Evolutionary conservation across 2,113 vertebrate genomes (phyloP), one percentile per base, ranked within the genome.

Genomic region (Lampris incognitus): DNA sequence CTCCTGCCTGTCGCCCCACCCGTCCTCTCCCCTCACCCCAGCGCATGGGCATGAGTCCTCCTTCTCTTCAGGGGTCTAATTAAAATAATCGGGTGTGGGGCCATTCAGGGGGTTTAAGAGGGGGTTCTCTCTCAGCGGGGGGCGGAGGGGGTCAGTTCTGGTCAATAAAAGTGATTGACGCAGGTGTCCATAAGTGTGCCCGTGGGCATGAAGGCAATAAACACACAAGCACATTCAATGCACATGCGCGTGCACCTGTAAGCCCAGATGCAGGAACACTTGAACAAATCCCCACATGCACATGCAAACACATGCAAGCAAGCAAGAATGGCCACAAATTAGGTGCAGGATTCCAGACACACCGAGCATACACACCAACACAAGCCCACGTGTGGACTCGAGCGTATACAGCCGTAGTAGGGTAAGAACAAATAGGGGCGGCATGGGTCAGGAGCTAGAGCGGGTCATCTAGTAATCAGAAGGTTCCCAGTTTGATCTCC

Each of bases 41-140:
- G 83, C 91, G 88, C 90, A 93, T 93, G 94, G 84, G 90, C 88
- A 87, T 81, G 92, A 92, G 87, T 82, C 82, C 87, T 79, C 78
- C 84, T 84, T 78, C 88, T 83, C 79, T 75, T 77, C 56, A 0
- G 79, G 84, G 79, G 86, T 80, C 84, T 79, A 76, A 7, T 55
- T 13, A 60, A 76, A 74, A 44, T 2, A 59, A 63, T 64, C 10
- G 65, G 41, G 38, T 55, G 38, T 60, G 66, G 51, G 44, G 74
- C 66, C 63, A 74, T 9, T 13, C 66, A 74, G 74, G 9, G 66
- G 59, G 64, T 69, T 71, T 37, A 8, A 52, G 37, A 52, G 58
- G 60, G 55, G 58, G 4, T 55, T 68, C 65, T 73, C 66, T 73
- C 40, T 41, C 38, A 60, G 24, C 24, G 24, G n/a, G 3, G 6